A percentile compares a stretch with the other conserved stretches of the same genome.
These are phyloP conservation scores for Rhinopomastus cyanomelas DNA, from an alignment of 2,113 vertebrate species.

Conservation along the genomic window DNA sequence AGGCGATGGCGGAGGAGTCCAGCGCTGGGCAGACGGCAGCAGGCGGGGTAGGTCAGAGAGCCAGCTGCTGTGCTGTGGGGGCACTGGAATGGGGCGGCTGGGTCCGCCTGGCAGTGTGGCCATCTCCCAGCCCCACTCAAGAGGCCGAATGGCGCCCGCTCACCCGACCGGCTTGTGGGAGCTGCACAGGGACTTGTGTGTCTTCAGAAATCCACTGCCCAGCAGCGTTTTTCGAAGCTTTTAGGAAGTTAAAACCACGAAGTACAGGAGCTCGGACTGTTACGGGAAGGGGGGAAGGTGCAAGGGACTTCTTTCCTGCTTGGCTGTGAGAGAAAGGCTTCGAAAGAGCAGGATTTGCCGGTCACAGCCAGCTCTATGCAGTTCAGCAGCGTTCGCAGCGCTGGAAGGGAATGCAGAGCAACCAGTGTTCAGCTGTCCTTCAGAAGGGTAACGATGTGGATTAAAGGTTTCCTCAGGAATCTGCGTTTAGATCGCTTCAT, in stretches of 20 bases:
- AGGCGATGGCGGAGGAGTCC: slow-evolving; percentile 84
- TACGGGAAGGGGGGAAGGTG: not conserved
- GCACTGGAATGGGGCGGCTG: not conserved
- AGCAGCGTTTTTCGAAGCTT: no score
- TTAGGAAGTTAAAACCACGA: rapidly evolving
- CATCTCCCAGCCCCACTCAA: no score
- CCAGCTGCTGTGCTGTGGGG: not conserved
- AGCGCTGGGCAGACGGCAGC: slow-evolving; percentile 78
- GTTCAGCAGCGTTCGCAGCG: rapidly evolving
- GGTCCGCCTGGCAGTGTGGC: not conserved
- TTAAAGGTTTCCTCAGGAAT: not conserved
- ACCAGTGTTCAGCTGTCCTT: not conserved
- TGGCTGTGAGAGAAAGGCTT: not conserved
- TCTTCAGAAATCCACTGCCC: no score
- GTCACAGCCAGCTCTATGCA: rapidly evolving
- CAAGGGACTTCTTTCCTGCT: not conserved
- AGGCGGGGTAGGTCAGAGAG: slow-evolving; percentile 77
- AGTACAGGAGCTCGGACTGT: not conserved
- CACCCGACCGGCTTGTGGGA: no score
- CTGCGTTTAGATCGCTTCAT: not conserved
- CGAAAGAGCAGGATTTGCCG: rapidly evolving
- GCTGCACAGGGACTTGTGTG: no score
- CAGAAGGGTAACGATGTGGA: no score
- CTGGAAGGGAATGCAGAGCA: rapidly evolving
- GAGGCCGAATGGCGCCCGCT: not conserved